phyloP scores from a whole-genome alignment of 2,797 vertebrate genomes.

The Urosaurus nigricauda region DNA sequence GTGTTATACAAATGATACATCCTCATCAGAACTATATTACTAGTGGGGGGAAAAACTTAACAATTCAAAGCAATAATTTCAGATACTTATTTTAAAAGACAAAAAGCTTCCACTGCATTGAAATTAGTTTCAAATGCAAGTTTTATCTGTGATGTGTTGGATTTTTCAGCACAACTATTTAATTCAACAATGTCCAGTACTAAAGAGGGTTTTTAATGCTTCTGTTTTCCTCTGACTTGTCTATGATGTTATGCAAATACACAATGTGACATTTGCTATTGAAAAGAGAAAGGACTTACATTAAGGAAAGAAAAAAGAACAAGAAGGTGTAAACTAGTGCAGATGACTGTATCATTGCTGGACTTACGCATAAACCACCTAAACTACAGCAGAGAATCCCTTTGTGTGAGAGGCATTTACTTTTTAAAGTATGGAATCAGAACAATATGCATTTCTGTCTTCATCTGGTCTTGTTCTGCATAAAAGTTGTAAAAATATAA shows the following conservation, averaged over 20 bases:
- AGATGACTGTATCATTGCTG: background rate
- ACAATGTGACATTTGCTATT: background rate
- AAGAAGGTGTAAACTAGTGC: background rate
- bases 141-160: background rate
- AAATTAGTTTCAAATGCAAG: background rate
- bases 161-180: background rate
- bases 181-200: background rate
- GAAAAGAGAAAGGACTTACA: background rate
- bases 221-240: background rate
- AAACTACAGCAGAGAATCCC: too few relatives aligned
- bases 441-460: too few relatives aligned
- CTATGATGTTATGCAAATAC: background rate
- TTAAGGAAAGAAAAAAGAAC: background rate
- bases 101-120: constrained; percentile 3
- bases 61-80: constrained; percentile 13
- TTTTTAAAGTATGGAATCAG: too few relatives aligned
- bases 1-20: background rate
- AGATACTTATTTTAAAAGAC: constrained; percentile 8
- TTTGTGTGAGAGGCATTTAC: too few relatives aligned
- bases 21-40: background rate
- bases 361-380: too few relatives aligned
- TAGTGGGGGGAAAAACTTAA: background rate
- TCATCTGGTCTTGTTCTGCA: background rate
- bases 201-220: background rate
- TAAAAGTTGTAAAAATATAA: background rate